Percentiles rank a stretch among this genome's conserved stretches.
phyloP scores from a whole-genome alignment of 2,113 vertebrate species.

The Struthidea cinerea region DNA sequence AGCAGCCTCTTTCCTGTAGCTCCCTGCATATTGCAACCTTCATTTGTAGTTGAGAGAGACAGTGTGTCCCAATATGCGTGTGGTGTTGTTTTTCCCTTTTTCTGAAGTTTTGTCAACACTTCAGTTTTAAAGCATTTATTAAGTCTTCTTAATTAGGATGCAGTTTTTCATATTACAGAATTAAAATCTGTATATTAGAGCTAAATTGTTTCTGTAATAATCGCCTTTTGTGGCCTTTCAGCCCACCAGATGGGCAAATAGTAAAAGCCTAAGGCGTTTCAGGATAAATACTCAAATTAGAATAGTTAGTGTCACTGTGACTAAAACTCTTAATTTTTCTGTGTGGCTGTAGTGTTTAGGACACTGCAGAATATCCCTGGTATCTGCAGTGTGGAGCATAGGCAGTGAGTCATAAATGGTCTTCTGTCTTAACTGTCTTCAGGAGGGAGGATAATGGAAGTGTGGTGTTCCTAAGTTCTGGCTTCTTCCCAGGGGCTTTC shows the following conservation, averaged over 20 bases:
- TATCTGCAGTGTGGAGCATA: background rate
- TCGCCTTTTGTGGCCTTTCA: background rate
- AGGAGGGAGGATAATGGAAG: background rate
- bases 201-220: background rate
- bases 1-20: background rate
- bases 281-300: background rate
- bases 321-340: background rate
- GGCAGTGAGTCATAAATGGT: background rate
- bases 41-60: background rate
- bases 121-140: conserved; percentile 27
- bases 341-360: background rate
- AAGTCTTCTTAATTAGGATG: background rate
- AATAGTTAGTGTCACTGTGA: background rate
- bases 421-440: background rate
- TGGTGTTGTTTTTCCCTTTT: background rate
- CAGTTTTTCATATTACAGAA: background rate
- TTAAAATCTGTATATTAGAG: background rate
- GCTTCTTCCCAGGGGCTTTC: background rate
- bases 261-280: background rate
- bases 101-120: background rate
- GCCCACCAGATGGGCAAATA: background rate
- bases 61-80: background rate
- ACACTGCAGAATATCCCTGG: background rate
- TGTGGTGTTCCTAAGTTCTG: background rate
- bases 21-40: background rate